Evolutionary conservation across 2,888 invertebrate species (phyloP).

Genomic region (Rhagonycha fulva): DNA sequence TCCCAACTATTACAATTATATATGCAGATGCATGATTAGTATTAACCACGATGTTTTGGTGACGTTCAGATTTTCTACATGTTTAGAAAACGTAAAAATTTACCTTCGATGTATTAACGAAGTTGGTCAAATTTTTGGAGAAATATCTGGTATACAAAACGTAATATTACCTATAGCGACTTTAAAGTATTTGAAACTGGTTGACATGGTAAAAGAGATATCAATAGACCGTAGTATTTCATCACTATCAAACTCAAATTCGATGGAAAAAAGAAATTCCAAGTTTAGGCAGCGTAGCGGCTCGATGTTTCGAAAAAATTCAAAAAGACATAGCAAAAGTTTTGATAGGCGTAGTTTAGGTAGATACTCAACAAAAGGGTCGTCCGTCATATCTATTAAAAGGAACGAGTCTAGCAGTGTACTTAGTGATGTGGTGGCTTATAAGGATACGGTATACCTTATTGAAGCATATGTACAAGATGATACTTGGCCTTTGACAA

Average conservation of each 20-base stretch:
- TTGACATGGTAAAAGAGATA: not conserved
- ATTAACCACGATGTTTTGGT: constrained; percentile 29
- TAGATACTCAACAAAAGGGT: not conserved
- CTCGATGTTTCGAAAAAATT: not conserved
- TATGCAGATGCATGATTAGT: constrained; percentile 34
- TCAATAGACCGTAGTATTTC: not conserved
- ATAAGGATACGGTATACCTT: constrained; percentile 29
- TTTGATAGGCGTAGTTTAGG: not conserved
- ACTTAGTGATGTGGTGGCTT: not conserved
- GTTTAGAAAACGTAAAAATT: constrained; percentile 30
- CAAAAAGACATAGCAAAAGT: not conserved
- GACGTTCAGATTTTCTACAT: constrained; percentile 34
- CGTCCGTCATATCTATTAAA: not conserved
- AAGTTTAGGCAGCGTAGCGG: not conserved
- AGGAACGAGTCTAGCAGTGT: not conserved
- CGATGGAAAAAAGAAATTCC: not conserved
- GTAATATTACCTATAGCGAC: constrained; percentile 31
- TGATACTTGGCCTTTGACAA: constrained; percentile 53
- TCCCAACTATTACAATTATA: constrained; percentile 33
- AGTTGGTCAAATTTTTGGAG: constrained; percentile 23
- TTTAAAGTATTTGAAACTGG: constrained; percentile 10
- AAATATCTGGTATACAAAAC: constrained; percentile 29
- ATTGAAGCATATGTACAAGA: constrained; percentile 48
- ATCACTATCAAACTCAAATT: not conserved
- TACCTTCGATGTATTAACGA: constrained; percentile 31